These are phyloP conservation scores for Trochalopteron elliotii DNA, from an alignment of 2,113 vertebrate genomes.

Conservation along the genomic window DNA sequence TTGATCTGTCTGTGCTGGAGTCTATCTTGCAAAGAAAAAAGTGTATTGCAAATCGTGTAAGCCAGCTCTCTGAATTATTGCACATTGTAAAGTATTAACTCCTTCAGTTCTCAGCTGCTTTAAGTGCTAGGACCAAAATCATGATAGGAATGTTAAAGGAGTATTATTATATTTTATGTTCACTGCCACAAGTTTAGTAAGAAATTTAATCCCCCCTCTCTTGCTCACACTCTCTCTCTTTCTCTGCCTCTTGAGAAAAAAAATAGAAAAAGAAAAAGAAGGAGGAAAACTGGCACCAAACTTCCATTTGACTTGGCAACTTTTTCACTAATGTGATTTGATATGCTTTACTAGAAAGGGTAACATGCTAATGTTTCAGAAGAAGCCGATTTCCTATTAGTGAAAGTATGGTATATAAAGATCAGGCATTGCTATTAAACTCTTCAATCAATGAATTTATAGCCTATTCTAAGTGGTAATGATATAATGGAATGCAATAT, in stretches of 20 bases:
- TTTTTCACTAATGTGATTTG: constrained; percentile 60
- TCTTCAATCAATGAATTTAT: constrained; percentile 61
- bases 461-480: constrained; percentile 59
- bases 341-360: constrained; percentile 69
- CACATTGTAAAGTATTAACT: constrained; percentile 45
- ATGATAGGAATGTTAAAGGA: constrained; percentile 61
- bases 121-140: constrained; percentile 32
- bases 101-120: constrained; percentile 21
- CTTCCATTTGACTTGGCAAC: constrained; percentile 69
- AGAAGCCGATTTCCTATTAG: constrained; percentile 70
- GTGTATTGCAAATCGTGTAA: constrained; percentile 11
- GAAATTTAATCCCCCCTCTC: constrained; percentile 55
- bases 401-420: constrained; percentile 56
- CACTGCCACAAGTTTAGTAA: constrained; percentile 58
- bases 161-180: constrained; percentile 65
- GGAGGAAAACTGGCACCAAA: constrained; percentile 40
- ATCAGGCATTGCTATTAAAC: constrained; percentile 58
- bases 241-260: constrained; percentile 8
- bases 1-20: neutral
- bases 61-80: neutral
- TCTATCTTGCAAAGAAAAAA: constrained; percentile 35
- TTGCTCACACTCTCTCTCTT: neutral
- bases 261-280: neutral
- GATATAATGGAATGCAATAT: constrained; percentile 64
- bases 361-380: constrained; percentile 72